phyloP scores from a whole-genome alignment of 1,140 invertebrate genomes.

The Ctenoplectra terminalis region DNA sequence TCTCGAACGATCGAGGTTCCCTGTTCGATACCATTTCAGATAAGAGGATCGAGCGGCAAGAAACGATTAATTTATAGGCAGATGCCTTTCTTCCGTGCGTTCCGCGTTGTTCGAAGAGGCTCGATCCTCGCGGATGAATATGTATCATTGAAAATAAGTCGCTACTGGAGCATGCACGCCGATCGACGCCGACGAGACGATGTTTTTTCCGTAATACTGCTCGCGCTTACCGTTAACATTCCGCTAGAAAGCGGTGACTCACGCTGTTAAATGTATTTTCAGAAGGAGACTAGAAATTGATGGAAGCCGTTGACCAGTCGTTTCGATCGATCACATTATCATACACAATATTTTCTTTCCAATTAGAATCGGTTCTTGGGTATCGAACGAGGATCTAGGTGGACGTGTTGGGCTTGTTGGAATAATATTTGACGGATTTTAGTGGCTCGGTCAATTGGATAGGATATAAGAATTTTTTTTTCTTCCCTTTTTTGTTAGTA shows the following conservation, averaged over 20 bases:
- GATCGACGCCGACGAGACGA: constrained; percentile 35
- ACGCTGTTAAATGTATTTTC: constrained; percentile 56
- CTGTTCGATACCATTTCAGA: not conserved
- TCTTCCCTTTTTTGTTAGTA: too few relatives aligned
- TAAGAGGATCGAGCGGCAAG: not conserved
- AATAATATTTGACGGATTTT: not conserved
- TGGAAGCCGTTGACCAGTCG: constrained; percentile 14
- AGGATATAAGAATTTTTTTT: too few relatives aligned
- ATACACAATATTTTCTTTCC: not conserved
- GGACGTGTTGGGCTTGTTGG: not conserved
- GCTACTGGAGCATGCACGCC: constrained; percentile 38
- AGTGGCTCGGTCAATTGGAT: too few relatives aligned
- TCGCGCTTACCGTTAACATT: constrained; percentile 61
- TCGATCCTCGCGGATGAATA: not conserved
- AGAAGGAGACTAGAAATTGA: constrained; percentile 54
- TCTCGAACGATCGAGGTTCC: not conserved
- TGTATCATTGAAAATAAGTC: constrained; percentile 41
- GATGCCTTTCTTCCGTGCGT: not conserved
- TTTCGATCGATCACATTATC: constrained; percentile 1
- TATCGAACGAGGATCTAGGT: too few relatives aligned
- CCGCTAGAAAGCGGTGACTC: constrained; percentile 66
- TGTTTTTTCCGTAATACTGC: constrained; percentile 34
- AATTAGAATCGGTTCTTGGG: not conserved
- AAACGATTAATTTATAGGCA: constrained; percentile 13
- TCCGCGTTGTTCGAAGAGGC: not conserved